Evolutionary conservation across 2,888 invertebrate genomes (phyloP).

Genomic region (Diplolepis rosae): DNA sequence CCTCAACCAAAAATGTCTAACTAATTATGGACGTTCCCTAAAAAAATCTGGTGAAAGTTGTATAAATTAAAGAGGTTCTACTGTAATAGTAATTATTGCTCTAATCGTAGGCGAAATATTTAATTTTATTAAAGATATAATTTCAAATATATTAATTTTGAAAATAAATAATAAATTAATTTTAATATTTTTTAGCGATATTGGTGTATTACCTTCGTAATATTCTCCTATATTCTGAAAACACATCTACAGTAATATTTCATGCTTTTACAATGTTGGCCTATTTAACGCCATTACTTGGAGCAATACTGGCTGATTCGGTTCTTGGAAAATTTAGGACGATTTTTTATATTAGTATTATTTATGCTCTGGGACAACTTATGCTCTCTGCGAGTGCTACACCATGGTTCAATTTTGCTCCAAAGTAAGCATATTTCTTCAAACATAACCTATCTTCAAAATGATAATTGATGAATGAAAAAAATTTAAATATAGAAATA

Average conservation of each 20-base stretch:
- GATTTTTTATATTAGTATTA: slow-evolving; percentile 90
- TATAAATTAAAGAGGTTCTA: too few species aligned
- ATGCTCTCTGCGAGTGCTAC: slow-evolving; percentile 82
- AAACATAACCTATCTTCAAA: not conserved
- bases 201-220: slow-evolving; percentile 90
- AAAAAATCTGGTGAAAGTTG: too few species aligned
- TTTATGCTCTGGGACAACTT: slow-evolving; percentile 90
- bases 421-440: not conserved
- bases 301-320: slow-evolving; percentile 96
- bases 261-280: slow-evolving; percentile 93
- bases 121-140: not conserved
- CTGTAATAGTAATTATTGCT: too few species aligned
- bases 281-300: slow-evolving; percentile 91
- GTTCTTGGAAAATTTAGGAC: slow-evolving; percentile 93
- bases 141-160: not conserved
- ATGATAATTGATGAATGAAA: not conserved
- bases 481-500: too few species aligned
- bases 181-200: slow-evolving; percentile 82
- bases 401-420: slow-evolving; percentile 49
- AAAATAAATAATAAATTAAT: slow-evolving; percentile 27
- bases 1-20: too few species aligned
- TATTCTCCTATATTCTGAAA: slow-evolving; percentile 82
- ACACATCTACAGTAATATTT: slow-evolving; percentile 89
- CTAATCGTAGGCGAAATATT: not conserved
- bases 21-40: too few species aligned